These are phyloP conservation scores for Solenopsis invicta DNA, from an alignment of 1,140 invertebrate genomes.

Conservation along the genomic window DNA sequence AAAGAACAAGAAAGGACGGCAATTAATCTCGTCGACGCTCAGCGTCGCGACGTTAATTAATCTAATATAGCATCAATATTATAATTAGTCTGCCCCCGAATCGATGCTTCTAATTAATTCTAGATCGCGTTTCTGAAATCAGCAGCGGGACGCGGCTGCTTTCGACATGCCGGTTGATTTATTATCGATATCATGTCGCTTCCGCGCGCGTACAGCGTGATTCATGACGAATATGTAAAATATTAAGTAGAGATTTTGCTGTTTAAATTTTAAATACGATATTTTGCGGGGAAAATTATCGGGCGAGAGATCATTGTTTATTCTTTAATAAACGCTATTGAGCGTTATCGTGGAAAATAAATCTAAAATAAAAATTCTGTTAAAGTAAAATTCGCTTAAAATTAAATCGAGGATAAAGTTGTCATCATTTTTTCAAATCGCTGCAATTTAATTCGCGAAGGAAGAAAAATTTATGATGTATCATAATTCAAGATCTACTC, in stretches of 20 bases:
- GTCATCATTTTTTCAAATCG: background rate
- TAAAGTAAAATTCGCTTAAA: background rate
- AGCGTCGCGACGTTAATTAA: constrained; percentile 79
- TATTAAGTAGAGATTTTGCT: background rate
- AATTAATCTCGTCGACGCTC: constrained; percentile 80
- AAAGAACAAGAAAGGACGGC: constrained; percentile 47
- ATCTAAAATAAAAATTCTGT: constrained; percentile 10
- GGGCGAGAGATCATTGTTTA: background rate
- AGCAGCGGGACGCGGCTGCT: constrained; percentile 14
- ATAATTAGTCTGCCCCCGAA: constrained; percentile 77
- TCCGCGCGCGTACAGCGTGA: background rate
- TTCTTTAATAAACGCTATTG: background rate
- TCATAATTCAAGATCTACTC: background rate
- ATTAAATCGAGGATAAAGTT: background rate
- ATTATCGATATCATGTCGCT: constrained; percentile 37
- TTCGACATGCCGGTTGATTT: constrained; percentile 58
- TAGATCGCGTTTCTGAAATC: constrained; percentile 40
- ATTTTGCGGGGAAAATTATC: background rate
- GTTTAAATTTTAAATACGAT: constrained; percentile 6
- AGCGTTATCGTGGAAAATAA: background rate
- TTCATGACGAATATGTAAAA: constrained; percentile 35
- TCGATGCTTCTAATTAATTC: constrained; percentile 60
- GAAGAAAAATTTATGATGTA: background rate
- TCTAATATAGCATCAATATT: constrained; percentile 83
- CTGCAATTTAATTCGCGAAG: background rate